Evolutionary conservation across 2,797 vertebrate genomes (phyloP), one percentile per base, ranked within the genome.

Genomic region (Huso huso): DNA sequence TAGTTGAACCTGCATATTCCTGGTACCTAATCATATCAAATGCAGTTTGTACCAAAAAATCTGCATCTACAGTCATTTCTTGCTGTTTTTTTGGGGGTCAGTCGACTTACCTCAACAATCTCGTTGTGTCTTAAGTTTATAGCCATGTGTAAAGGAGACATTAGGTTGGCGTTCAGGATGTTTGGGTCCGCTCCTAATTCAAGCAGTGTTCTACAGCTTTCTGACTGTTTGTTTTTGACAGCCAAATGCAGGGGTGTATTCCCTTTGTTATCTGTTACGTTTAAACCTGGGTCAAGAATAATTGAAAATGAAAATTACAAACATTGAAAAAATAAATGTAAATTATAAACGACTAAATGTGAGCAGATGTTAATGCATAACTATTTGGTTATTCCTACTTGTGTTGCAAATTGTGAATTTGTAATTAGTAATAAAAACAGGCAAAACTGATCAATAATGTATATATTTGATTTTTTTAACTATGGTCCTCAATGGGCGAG

Each of bases 61-160:
- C 15, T 50, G 23, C 48, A 50, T 48, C 50, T 8, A 12, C 15
- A 66, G 49, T 55, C 13, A 57, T 52, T 15, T 3, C 9, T 66
- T 49, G 4, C 23, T 37, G 23, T 37, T 37, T 37, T 37, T 37
- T 37, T 37, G 23, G 2, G 23, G 23, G 23, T 37, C 23, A 62
- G 10, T 10, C 11, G 49, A 62, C 90, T 87, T 73, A 97, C 96
- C 88, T 90, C 87, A 68, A 93, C 81, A 64, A 99, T 81, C 69
- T 78, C 73, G 53, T 93, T 95, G 79, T 92, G 71, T 65, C 82
- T 74, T 0, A 77, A 80, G 73, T 88, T 91, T 76, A 96, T 83
- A 0, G 95, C 95, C 79, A 94, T 70, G 57, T 99, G 96, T 73
- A 99, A 81, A 1, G 96, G 93, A 0, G 93, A 89, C 86, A 95